Evolutionary conservation across 2,113 vertebrate species (phyloP).

Genomic region (Gobiocypris rarus): DNA sequence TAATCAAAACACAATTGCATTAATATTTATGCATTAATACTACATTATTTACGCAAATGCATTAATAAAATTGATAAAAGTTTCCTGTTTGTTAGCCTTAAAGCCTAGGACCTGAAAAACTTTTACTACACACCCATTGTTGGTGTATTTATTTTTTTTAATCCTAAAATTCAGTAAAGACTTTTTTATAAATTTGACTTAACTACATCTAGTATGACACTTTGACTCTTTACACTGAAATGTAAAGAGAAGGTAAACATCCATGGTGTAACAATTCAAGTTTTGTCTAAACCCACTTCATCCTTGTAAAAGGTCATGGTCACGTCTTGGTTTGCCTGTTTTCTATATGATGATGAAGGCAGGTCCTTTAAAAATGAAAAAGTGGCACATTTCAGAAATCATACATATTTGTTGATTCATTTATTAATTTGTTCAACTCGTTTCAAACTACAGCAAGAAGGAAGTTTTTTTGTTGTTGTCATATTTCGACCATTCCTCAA

Average conservation of each 20-base stretch:
- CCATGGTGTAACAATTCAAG: not conserved
- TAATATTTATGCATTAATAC: too few relatives aligned
- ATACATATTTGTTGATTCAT: not conserved
- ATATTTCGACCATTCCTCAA: not conserved
- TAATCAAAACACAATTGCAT: too few relatives aligned
- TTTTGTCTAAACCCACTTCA: not conserved
- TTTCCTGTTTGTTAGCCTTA: too few relatives aligned
- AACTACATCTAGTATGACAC: too few relatives aligned
- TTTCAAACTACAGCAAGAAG: not conserved
- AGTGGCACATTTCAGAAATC: not conserved
- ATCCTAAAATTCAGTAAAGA: too few relatives aligned
- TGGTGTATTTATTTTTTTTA: too few relatives aligned
- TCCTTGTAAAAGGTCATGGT: not conserved
- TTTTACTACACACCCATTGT: too few relatives aligned
- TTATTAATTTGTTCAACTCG: not conserved
- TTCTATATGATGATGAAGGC: not conserved
- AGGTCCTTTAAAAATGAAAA: not conserved
- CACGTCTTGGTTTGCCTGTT: not conserved
- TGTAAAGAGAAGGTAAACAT: not conserved
- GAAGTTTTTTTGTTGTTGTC: not conserved
- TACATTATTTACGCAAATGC: too few relatives aligned
- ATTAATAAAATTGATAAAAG: too few relatives aligned
- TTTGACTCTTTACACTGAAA: too few relatives aligned
- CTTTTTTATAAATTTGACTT: too few relatives aligned
- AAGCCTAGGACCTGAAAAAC: too few relatives aligned